Evolutionary conservation across 2,113 vertebrate species (phyloP).

Genomic region (Puma concolor): DNA sequence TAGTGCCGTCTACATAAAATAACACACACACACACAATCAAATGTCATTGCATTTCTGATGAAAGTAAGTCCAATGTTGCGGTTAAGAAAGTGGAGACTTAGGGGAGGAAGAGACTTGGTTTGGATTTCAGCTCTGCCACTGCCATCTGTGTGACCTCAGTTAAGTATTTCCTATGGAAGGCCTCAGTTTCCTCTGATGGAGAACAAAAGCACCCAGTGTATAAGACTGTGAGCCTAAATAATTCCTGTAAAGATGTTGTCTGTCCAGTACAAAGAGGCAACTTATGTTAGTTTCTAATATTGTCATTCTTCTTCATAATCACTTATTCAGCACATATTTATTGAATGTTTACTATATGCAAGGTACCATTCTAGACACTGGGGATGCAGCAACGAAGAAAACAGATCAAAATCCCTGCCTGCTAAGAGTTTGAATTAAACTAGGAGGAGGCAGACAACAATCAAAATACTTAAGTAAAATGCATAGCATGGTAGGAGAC

Average conservation of each 20-base stretch:
- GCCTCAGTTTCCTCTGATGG: neutral
- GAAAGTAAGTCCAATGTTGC: neutral
- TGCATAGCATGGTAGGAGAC: neutral
- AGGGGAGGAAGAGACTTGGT: no score
- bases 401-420: neutral
- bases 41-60: neutral
- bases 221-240: neutral
- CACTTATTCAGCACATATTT: neutral
- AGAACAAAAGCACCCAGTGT: neutral
- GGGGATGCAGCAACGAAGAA: neutral
- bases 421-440: neutral
- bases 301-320: neutral
- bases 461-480: neutral
- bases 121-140: neutral
- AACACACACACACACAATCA: neutral
- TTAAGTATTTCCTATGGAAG: neutral
- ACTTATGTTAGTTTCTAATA: neutral
- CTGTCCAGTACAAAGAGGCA: neutral
- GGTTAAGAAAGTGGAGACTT: neutral
- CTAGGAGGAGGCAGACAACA: neutral
- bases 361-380: neutral
- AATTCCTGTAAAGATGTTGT: neutral
- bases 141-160: neutral
- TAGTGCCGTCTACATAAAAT: neutral
- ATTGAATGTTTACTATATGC: neutral